Conservation (phyloP, 1,140 invertebrate genomes). For the Zaprionus tsacasi region DNA sequence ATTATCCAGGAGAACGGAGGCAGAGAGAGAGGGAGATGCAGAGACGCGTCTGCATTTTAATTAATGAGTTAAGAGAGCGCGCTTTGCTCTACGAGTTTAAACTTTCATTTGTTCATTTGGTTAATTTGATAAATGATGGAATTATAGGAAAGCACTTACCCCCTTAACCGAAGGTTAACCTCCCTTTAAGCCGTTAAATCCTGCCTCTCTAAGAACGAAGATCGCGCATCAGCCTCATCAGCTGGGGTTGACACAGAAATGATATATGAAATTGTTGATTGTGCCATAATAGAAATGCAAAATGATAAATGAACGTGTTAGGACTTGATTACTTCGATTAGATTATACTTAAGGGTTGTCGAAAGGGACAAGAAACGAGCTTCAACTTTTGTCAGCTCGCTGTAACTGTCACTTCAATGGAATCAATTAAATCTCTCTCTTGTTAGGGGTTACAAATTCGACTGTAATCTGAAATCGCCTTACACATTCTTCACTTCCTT, state of each 20-base stretch:
- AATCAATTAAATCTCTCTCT: neutral
- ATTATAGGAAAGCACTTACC: constrained; percentile 55
- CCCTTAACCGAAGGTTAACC: constrained; percentile 10
- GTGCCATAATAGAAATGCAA: neutral
- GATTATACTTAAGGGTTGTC: neutral
- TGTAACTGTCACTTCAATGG: neutral
- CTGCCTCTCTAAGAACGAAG: neutral
- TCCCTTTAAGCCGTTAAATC: constrained; percentile 8
- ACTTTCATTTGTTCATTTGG: constrained; percentile 59
- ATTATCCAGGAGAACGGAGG: constrained; percentile 37
- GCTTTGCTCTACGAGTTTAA: constrained; percentile 22
- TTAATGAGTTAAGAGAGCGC: constrained; percentile 40
- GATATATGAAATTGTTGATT: constrained; percentile 4
- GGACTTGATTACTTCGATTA: neutral
- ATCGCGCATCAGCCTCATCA: constrained; percentile 27
- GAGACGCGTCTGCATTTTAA: constrained; percentile 11
- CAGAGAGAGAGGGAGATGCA: neutral
- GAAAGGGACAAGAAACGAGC: neutral
- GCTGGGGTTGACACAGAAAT: constrained; percentile 45
- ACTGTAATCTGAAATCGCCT: neutral
- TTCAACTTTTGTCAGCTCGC: too few relatives aligned
- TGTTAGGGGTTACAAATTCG: neutral
- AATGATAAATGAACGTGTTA: constrained; percentile 19
- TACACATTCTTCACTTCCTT: neutral
- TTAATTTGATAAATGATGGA: constrained; percentile 67